Percentiles rank a stretch among this genome's conserved stretches.
These are phyloP conservation scores for Furcula furcula DNA, from an alignment of 2,888 invertebrate genomes.

Conservation along the genomic window DNA sequence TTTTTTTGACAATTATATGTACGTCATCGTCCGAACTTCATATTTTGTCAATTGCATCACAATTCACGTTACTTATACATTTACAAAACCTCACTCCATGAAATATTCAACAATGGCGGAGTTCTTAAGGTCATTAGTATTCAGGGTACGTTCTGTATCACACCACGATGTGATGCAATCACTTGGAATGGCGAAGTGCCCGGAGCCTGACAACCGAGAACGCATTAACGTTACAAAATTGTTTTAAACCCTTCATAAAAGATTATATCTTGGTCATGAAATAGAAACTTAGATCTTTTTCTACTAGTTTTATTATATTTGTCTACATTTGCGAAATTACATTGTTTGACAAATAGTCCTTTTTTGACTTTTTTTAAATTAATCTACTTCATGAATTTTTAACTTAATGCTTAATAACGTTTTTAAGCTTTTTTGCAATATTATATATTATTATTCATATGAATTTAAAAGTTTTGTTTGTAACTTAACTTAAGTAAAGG, in stretches of 20 bases:
- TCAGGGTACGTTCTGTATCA: conserved; percentile 56
- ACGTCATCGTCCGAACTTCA: conserved; percentile 17
- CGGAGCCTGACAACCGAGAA: conserved; percentile 25
- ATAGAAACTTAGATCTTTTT: conserved; percentile 25
- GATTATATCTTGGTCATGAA: conserved; percentile 31
- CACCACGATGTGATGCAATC: conserved; percentile 44
- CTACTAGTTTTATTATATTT: conserved; percentile 5
- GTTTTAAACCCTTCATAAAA: conserved; percentile 24
- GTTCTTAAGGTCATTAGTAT: conserved; percentile 56
- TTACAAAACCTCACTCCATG: conserved; percentile 40
- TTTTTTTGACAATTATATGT: conserved; percentile 11
- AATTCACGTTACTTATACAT: conserved; percentile 39
- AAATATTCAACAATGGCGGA: conserved; percentile 57
- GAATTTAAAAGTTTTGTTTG: too few species aligned
- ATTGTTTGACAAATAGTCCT: too few species aligned
- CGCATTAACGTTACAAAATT: conserved; percentile 8
- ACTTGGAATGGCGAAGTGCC: conserved; percentile 48
- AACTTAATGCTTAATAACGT: too few species aligned
- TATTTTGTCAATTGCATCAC: conserved; percentile 21
- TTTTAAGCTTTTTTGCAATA: too few species aligned
- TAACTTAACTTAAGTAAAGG: too few species aligned
- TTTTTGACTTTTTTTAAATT: too few species aligned
- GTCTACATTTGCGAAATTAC: background rate
- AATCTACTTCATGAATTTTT: too few species aligned
- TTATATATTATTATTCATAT: too few species aligned